These are phyloP conservation scores for Plotosus lineatus DNA, from an alignment of 2,113 vertebrate species.

Conservation along the genomic window DNA sequence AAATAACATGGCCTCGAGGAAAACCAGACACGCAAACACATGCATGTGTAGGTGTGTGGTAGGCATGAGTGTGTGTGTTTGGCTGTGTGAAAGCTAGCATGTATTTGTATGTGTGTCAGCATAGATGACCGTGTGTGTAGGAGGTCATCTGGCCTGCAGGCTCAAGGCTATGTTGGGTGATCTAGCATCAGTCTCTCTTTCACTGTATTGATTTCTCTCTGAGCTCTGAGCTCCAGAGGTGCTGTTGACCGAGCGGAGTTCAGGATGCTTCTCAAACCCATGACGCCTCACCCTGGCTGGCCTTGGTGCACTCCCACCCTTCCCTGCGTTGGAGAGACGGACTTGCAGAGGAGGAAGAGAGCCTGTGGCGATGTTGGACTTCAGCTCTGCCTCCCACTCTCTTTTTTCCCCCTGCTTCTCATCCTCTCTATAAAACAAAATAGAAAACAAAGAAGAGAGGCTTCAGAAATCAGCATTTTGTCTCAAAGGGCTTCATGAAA, in stretches of 20 bases:
- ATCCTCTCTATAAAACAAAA: slow-evolving; percentile 54
- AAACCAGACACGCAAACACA: slow-evolving; percentile 45
- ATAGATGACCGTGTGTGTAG: slow-evolving; percentile 59
- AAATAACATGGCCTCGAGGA: slow-evolving; percentile 30
- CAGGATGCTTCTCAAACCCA: slow-evolving; percentile 70
- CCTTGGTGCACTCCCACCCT: slow-evolving; percentile 63
- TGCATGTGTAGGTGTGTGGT: slow-evolving; percentile 13
- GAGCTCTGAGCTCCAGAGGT: slow-evolving; percentile 69
- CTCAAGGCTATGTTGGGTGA: slow-evolving; percentile 65
- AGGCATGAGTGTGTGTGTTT: slow-evolving; percentile 6
- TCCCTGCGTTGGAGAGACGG: slow-evolving; percentile 65
- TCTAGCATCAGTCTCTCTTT: slow-evolving; percentile 65
- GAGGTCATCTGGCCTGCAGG: slow-evolving; percentile 69
- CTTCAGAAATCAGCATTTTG: background rate
- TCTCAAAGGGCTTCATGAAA: slow-evolving; percentile 20
- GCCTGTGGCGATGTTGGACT: slow-evolving; percentile 54
- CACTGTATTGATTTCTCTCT: slow-evolving; percentile 74
- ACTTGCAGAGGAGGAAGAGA: slow-evolving; percentile 54
- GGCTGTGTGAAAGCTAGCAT: background rate
- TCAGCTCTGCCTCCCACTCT: slow-evolving; percentile 32
- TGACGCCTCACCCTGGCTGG: slow-evolving; percentile 64
- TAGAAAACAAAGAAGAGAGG: slow-evolving; percentile 57
- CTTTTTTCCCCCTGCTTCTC: slow-evolving; percentile 48
- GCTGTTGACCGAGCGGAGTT: slow-evolving; percentile 66
- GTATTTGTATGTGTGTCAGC: slow-evolving; percentile 5